Evolutionary conservation across 2,888 invertebrate species (phyloP).

Genomic region (Epinotia bilunana): DNA sequence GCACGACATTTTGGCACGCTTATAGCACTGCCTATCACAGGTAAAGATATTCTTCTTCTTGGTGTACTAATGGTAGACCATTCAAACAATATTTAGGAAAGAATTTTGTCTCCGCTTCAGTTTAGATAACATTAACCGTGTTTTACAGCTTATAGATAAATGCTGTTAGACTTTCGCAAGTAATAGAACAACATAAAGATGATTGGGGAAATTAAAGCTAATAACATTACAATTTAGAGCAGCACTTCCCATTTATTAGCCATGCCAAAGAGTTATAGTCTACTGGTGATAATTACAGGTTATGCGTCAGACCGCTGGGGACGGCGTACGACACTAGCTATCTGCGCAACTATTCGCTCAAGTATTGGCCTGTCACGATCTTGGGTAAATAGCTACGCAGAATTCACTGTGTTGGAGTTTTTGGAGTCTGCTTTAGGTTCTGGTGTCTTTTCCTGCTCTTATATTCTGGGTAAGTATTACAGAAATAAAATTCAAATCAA

Average conservation of each 20-base stretch:
- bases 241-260: no score
- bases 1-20: constrained; percentile 87
- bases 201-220: no score
- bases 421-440: constrained; percentile 87
- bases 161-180: no score
- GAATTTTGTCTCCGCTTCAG: neutral
- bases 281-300: constrained; percentile 64
- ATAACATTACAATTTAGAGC: no score
- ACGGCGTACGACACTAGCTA: constrained; percentile 82
- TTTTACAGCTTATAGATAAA: no score
- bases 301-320: constrained; percentile 89
- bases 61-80: no score
- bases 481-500: no score
- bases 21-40: constrained; percentile 26
- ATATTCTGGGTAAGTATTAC: constrained; percentile 84
- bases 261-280: no score
- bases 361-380: constrained; percentile 85
- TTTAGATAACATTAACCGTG: no score
- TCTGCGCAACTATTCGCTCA: constrained; percentile 84
- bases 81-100: no score
- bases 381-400: constrained; percentile 85
- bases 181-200: no score
- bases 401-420: constrained; percentile 87
- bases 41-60: neutral
- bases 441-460: constrained; percentile 87